Conservation (phyloP, 2,113 vertebrate species). For the Cochlearius cochlearius region DNA sequence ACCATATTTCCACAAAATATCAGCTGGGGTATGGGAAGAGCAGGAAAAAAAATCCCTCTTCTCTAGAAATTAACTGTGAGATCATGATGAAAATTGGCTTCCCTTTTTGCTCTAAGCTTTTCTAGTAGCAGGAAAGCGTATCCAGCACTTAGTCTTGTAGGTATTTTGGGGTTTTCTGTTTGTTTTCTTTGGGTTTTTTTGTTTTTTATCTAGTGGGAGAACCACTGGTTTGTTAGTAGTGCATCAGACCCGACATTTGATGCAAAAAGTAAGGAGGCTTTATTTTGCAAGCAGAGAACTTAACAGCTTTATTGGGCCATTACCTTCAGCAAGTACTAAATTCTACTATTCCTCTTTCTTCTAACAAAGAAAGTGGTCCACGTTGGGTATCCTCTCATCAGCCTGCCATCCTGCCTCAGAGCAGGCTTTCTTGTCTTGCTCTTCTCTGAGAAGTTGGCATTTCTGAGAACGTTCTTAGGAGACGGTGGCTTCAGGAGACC, state of each 20-base stretch:
- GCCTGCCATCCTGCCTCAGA: neutral
- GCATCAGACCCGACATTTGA: neutral
- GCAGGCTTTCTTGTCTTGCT: neutral
- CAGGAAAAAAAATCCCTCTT: neutral
- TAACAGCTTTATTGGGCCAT: neutral
- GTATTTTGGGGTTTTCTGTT: neutral
- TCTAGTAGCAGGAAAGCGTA: neutral
- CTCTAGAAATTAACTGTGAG: neutral
- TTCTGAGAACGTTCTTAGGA: neutral
- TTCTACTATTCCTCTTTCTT: neutral
- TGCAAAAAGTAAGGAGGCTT: neutral
- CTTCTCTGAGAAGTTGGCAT: neutral
- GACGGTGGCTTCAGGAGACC: neutral
- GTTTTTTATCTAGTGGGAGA: neutral
- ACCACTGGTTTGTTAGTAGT: neutral
- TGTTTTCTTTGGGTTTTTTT: neutral
- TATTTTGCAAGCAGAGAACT: neutral
- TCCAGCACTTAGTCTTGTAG: neutral
- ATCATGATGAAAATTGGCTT: neutral
- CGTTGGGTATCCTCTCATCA: neutral
- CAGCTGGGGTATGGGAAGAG: neutral
- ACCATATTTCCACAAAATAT: neutral
- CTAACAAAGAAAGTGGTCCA: neutral
- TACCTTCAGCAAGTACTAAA: neutral
- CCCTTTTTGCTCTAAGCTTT: neutral